Evolutionary conservation across 2,888 invertebrate genomes (phyloP), one percentile per base, ranked within the genome.

Genomic region (Xanthia icteritia): DNA sequence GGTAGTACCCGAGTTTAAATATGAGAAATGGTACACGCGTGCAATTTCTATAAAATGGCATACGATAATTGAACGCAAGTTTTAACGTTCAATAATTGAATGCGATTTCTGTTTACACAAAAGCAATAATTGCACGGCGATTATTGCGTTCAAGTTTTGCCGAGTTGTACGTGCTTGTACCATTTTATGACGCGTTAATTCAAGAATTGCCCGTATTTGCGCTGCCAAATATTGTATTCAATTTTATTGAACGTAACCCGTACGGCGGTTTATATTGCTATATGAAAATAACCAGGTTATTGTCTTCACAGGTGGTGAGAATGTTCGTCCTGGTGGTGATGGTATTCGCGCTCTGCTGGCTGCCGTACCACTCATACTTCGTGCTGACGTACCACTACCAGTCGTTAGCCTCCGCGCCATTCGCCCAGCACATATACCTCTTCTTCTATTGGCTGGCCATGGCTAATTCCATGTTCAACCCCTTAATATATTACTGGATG

Each of bases 381-480:
- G 97, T 99, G 84, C 97, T 98, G 92, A 97, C 97, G 2, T 97
- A 96, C 89, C 96, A 96, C 84, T 95, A 96, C 79, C 96, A 95
- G 85, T 97, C 98, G 71, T 97, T 98, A 87, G 97, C 98, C 76
- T 97, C 97, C 13, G 97, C 97, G 5, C 97, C 97, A 36, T 98
- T 98, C 92, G 98, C 98, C 0, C 98, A 98, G 91, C 98, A 99
- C 91, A 97, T 99, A 84, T 99, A 98, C 92, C 95, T 99, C 70
- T 97, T 97, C 58, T 98, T 99, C 95, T 98, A 98, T 92, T 98
- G 98, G 98, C 97, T 99, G 74, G 99, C 99, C 17, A 99, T 99
- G 99, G 98, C 98, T 31, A 99, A 99, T 92, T 98, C 98, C 0
- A 98, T 99, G 98, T 98, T 99, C 84, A 99, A 99, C 95, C 99